A percentile compares a stretch with the other conserved stretches of the same genome.
Conservation (phyloP, 2,888 invertebrate species). For the Choristoneura rosaceana region DNA sequence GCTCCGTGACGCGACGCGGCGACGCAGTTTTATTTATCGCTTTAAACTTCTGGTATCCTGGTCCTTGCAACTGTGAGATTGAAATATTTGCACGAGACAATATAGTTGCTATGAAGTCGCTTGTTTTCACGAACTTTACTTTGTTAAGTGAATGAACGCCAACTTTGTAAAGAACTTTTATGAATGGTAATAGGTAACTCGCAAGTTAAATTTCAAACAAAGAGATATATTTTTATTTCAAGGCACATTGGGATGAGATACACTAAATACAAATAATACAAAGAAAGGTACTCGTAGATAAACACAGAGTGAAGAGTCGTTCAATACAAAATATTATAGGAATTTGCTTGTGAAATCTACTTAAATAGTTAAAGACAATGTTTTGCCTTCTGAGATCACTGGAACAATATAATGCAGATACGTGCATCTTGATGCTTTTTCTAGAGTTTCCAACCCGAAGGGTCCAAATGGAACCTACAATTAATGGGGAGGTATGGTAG, state of each 20-base stretch:
- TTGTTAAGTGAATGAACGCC: not conserved
- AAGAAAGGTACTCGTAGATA: too few species aligned
- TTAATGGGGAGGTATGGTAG: too few species aligned
- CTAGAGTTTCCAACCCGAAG: too few species aligned
- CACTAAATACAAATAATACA: too few species aligned
- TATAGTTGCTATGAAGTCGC: not conserved
- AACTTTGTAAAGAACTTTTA: not conserved
- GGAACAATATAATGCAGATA: too few species aligned
- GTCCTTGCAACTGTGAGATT: not conserved
- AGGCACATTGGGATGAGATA: not conserved
- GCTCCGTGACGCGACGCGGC: conserved; percentile 4
- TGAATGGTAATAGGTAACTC: not conserved
- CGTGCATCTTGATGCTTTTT: too few species aligned
- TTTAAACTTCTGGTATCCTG: conserved; percentile 14
- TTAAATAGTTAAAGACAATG: too few species aligned
- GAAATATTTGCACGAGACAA: conserved; percentile 10
- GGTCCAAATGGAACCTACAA: too few species aligned
- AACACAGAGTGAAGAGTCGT: too few species aligned
- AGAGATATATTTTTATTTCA: not conserved
- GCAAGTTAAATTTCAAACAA: not conserved
- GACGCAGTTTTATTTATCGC: conserved; percentile 14
- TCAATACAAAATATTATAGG: too few species aligned
- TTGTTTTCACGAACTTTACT: not conserved
- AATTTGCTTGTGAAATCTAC: too few species aligned
- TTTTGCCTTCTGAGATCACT: too few species aligned